Evolutionary conservation across 2,113 vertebrate genomes (phyloP).

Genomic region (Labeo rohita): DNA sequence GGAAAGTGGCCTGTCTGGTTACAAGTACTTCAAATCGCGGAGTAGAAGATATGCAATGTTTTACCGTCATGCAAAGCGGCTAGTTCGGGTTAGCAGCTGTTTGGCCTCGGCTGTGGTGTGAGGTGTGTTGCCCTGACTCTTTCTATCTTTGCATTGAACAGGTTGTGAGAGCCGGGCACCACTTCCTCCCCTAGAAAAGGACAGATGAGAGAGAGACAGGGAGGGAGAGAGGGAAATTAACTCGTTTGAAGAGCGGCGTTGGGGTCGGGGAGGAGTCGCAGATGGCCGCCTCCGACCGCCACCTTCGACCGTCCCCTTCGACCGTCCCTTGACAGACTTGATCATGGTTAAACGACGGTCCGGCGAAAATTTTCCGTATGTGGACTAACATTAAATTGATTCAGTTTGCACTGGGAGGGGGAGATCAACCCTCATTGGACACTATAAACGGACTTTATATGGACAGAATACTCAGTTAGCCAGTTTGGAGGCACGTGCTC

Average conservation of each 20-base stretch:
- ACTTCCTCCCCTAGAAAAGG: conserved; percentile 70
- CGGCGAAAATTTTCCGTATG: conserved; percentile 49
- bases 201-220: conserved; percentile 76
- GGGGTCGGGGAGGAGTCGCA: conserved; percentile 62
- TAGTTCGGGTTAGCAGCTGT: conserved; percentile 18
- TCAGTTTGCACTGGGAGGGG: conserved; percentile 31
- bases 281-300: conserved; percentile 45
- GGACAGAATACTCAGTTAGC: conserved; percentile 44
- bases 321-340: conserved; percentile 53
- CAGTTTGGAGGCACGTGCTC: conserved; percentile 32
- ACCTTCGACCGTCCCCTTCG: conserved; percentile 58
- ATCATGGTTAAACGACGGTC: conserved; percentile 57
- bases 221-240: conserved; percentile 64
- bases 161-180: conserved; percentile 80
- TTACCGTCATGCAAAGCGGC: neutral
- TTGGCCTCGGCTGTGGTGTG: conserved; percentile 60
- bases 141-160: conserved; percentile 85
- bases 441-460: conserved; percentile 34
- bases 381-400: conserved; percentile 20
- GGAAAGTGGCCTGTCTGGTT: conserved; percentile 4
- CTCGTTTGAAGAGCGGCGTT: conserved; percentile 69
- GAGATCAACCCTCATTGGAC: conserved; percentile 28
- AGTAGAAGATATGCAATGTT: neutral
- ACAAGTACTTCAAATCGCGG: neutral
- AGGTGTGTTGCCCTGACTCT: conserved; percentile 83